Conservation (phyloP, 2,797 vertebrate species). For the Gymnoscopelus microlampas region DNA sequence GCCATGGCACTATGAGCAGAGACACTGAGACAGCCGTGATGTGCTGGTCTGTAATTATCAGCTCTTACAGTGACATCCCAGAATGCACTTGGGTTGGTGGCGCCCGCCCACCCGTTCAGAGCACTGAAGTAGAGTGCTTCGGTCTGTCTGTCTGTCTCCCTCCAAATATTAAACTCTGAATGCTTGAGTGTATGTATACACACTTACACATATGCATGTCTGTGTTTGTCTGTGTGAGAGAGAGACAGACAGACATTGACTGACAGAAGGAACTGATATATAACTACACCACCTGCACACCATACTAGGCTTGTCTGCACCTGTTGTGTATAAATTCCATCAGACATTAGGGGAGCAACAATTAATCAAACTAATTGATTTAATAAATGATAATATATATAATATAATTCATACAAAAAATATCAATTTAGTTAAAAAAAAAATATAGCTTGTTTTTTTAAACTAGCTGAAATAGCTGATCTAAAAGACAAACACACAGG, state of each 20-base stretch:
- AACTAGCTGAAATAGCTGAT: no score
- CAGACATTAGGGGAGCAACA: no score
- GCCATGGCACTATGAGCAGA: constrained; percentile 50
- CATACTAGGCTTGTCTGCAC: constrained; percentile 58
- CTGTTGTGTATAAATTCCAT: constrained; percentile 19
- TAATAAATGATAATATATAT: no score
- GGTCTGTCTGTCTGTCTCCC: constrained; percentile 24
- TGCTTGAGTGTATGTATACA: constrained; percentile 7
- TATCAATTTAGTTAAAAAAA: no score
- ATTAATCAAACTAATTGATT: no score
- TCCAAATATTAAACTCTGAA: constrained; percentile 50
- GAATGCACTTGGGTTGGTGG: constrained; percentile 44
- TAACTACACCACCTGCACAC: constrained; percentile 46
- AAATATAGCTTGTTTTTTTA: no score
- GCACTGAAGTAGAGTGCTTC: constrained; percentile 29
- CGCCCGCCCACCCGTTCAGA: constrained; percentile 47
- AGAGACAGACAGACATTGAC: constrained; percentile 23
- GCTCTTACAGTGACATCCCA: constrained; percentile 64
- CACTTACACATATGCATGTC: no score
- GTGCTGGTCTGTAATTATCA: constrained; percentile 70
- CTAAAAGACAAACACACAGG: no score
- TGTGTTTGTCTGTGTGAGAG: constrained; percentile 21
- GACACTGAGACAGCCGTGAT: constrained; percentile 53
- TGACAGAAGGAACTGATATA: constrained; percentile 18
- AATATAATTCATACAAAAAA: no score